Conservation (phyloP, 1,140 invertebrate species). For the Drosophila tsacasi region DNA sequence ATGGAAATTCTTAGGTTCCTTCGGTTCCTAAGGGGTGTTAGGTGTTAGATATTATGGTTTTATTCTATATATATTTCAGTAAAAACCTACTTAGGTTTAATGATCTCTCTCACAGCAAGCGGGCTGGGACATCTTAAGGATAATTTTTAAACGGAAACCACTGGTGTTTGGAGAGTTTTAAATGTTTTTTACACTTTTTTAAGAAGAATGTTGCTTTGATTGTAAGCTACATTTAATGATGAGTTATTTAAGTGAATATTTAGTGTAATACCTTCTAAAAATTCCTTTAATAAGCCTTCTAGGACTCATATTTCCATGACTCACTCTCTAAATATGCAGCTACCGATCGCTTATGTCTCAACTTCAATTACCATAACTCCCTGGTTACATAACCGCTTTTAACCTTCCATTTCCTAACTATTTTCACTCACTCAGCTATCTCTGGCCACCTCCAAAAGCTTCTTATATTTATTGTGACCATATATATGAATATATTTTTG, state of each 20-base stretch:
- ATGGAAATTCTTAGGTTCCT: constrained; percentile 7
- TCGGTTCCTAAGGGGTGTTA: constrained; percentile 5
- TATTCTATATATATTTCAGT: background rate
- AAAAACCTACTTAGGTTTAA: background rate
- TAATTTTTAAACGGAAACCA: constrained; percentile 10
- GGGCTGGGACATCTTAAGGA: background rate
- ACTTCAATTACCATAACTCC: constrained; percentile 35
- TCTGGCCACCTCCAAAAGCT: constrained; percentile 37
- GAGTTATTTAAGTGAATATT: background rate
- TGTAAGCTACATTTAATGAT: background rate
- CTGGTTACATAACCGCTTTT: constrained; percentile 25
- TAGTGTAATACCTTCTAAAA: background rate
- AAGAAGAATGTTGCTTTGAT: too few relatives aligned
- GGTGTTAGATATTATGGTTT: background rate
- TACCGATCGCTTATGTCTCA: constrained; percentile 1
- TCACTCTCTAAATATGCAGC: background rate
- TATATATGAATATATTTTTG: background rate
- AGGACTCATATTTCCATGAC: constrained; percentile 3
- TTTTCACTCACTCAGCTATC: constrained; percentile 43
- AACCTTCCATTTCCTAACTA: constrained; percentile 26
- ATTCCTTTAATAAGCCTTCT: background rate
- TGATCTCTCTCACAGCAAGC: background rate
- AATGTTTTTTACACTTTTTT: background rate
- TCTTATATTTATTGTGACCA: constrained; percentile 36
- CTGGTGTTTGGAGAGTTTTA: background rate